Conservation (phyloP, 1,140 invertebrate species). For the Argopecten irradians region DNA sequence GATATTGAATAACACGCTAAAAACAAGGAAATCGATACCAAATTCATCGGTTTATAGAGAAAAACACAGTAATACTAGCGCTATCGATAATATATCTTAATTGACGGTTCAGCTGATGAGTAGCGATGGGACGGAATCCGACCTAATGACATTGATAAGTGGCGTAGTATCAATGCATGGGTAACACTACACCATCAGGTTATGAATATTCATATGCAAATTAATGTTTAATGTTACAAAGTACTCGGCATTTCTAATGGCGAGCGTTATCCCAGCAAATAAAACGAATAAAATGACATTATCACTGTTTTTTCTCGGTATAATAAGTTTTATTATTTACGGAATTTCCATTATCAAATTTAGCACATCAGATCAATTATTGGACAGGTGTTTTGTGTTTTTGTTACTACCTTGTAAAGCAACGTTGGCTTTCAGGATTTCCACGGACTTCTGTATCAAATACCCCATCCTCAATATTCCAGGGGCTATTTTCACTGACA, state of each 20-base stretch:
- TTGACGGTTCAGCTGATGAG: not conserved
- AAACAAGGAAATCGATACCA: not conserved
- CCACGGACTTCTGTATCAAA: too few relatives aligned
- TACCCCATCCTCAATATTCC: too few relatives aligned
- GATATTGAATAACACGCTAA: not conserved
- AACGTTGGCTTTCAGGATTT: too few relatives aligned
- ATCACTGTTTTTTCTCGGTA: not conserved
- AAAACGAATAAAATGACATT: not conserved
- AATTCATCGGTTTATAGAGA: not conserved
- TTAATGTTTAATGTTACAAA: not conserved
- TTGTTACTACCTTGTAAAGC: too few relatives aligned
- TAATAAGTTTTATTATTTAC: too few relatives aligned
- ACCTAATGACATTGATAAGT: not conserved
- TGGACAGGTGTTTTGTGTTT: too few relatives aligned
- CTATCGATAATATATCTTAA: conserved; percentile 8
- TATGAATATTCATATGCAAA: not conserved
- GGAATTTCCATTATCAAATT: too few relatives aligned
- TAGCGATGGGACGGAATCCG: not conserved
- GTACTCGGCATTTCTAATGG: not conserved
- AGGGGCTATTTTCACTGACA: too few relatives aligned
- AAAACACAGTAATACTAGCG: not conserved
- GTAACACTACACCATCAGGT: not conserved
- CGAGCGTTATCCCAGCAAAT: not conserved
- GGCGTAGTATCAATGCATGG: not conserved
- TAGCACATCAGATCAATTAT: too few relatives aligned